phyloP scores from a whole-genome alignment of 2,888 invertebrate species.

The Phania funesta region DNA sequence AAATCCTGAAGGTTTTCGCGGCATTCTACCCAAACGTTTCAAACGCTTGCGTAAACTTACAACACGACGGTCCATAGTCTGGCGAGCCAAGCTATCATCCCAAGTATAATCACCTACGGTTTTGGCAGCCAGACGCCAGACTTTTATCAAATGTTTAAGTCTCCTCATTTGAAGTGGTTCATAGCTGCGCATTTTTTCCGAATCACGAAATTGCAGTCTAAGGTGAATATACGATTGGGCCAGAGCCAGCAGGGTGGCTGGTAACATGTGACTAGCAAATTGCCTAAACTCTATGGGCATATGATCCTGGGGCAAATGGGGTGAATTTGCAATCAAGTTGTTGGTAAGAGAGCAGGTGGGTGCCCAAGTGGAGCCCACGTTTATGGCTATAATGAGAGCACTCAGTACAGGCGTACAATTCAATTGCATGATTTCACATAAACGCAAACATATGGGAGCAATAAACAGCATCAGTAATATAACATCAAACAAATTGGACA shows the following conservation, averaged over 20 bases:
- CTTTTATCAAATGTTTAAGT: constrained; percentile 62
- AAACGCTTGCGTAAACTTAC: constrained; percentile 62
- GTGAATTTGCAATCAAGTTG: constrained; percentile 19
- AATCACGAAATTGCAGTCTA: constrained; percentile 60
- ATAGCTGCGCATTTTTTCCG: constrained; percentile 61
- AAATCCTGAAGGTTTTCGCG: constrained; percentile 69
- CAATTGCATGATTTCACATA: constrained; percentile 68
- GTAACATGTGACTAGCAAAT: constrained; percentile 64
- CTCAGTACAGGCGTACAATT: constrained; percentile 66
- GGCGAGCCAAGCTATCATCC: constrained; percentile 66
- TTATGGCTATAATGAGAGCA: constrained; percentile 65
- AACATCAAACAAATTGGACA: constrained; percentile 53
- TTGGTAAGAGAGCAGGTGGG: constrained; percentile 50
- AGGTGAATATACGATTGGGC: constrained; percentile 65
- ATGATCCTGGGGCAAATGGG: constrained; percentile 6
- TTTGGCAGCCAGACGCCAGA: constrained; percentile 63
- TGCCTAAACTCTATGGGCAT: not conserved
- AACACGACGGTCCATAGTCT: constrained; percentile 60
- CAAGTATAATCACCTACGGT: constrained; percentile 65
- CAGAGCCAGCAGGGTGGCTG: constrained; percentile 56
- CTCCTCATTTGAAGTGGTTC: constrained; percentile 61
- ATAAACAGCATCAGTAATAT: constrained; percentile 63
- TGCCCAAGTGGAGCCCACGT: constrained; percentile 59
- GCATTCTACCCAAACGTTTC: constrained; percentile 64
- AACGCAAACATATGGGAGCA: constrained; percentile 66